Conservation (phyloP, 2,797 vertebrate genomes). For the Caiman crocodilus region DNA sequence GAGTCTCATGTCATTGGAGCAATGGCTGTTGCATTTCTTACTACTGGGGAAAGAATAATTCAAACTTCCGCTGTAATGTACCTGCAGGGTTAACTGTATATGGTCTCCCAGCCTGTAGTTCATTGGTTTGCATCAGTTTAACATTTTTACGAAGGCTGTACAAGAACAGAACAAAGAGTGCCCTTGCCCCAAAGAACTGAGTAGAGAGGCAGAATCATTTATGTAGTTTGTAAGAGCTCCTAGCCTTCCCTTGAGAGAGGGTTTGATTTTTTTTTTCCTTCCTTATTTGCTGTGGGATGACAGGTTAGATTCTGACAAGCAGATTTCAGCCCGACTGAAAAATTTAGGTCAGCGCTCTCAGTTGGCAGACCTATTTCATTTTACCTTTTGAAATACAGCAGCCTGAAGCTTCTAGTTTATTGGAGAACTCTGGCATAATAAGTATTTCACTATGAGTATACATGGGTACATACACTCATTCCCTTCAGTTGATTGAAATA, state of each 20-base stretch:
- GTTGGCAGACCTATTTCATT: neutral
- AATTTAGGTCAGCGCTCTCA: neutral
- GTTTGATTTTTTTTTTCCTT: neutral
- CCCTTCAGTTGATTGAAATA: neutral
- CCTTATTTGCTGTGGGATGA: neutral
- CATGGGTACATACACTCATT: neutral
- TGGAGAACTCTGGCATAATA: neutral
- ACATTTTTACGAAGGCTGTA: neutral
- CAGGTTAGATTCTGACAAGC: neutral
- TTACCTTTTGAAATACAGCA: conserved; percentile 21
- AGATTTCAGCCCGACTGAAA: neutral
- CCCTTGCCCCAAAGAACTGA: neutral
- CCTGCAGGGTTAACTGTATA: neutral
- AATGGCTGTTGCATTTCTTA: neutral
- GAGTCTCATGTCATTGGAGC: neutral
- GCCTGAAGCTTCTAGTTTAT: neutral
- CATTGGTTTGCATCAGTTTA: neutral
- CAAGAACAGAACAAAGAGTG: neutral
- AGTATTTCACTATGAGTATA: neutral
- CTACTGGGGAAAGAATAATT: neutral
- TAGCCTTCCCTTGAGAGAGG: neutral
- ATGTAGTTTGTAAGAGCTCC: neutral
- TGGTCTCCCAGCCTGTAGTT: neutral
- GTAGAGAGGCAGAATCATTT: neutral
- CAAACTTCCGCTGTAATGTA: neutral